Conservation (phyloP, 2,888 invertebrate genomes). For the Aricia artaxerxes region DNA sequence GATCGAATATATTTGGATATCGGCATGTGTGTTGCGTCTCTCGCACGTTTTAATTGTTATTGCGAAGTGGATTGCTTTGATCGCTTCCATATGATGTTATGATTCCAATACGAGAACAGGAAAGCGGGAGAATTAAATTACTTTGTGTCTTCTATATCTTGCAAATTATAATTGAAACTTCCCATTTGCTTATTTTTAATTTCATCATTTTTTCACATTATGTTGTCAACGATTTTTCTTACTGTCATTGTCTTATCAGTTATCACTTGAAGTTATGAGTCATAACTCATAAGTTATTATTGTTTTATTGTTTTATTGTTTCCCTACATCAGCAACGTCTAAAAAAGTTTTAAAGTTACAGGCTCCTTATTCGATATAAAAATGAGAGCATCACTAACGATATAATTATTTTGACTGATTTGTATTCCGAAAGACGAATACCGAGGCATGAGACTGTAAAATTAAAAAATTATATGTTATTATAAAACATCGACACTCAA, state of each 20-base stretch:
- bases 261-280: no score
- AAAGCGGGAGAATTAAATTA: neutral
- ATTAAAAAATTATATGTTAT: conserved; percentile 72
- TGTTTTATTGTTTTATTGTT: no score
- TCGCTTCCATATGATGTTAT: conserved; percentile 43
- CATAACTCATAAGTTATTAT: no score
- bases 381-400: conserved; percentile 4
- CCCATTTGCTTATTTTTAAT: neutral
- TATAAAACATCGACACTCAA: conserved; percentile 75
- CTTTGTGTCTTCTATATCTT: neutral
- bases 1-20: conserved; percentile 74
- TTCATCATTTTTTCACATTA: neutral
- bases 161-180: neutral
- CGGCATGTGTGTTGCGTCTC: conserved; percentile 60
- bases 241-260: no score
- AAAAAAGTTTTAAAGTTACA: neutral
- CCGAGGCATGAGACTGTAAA: conserved; percentile 13
- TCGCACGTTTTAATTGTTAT: conserved; percentile 59
- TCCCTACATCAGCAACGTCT: no score
- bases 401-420: conserved; percentile 34
- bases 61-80: conserved; percentile 37
- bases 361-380: neutral
- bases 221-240: no score
- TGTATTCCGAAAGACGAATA: conserved; percentile 3
- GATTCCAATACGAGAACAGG: conserved; percentile 6